Evolutionary conservation across 2,797 vertebrate species (phyloP).

Genomic region (Sebastes taczanowskii): DNA sequence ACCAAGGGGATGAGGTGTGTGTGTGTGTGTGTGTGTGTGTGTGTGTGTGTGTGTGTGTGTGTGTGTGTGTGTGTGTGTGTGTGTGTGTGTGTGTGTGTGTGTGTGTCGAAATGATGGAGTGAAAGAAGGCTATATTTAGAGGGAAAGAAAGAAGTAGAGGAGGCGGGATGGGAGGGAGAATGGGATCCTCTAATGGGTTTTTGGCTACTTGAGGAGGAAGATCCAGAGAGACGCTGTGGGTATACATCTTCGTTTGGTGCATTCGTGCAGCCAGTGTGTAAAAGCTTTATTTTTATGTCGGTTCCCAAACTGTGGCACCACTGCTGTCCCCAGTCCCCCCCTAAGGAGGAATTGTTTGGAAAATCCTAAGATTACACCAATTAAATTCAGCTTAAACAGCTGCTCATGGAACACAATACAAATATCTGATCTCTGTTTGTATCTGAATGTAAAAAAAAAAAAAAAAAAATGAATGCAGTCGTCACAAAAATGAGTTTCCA

Average conservation of each 20-base stretch:
- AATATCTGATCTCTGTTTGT: neutral
- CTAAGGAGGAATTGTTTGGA: neutral
- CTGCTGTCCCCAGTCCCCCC: neutral
- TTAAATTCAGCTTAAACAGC: slow-evolving; percentile 8
- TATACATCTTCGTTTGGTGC: neutral
- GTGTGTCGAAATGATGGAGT: slow-evolving; percentile 10
- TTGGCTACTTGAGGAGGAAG: slow-evolving; percentile 11
- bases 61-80: too few relatives aligned
- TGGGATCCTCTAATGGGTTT: slow-evolving; percentile 17
- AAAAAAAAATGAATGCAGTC: neutral
- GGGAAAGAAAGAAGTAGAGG: neutral
- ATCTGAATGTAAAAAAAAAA: neutral
- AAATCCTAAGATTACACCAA: slow-evolving; percentile 9
- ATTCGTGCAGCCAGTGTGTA: neutral
- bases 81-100: neutral
- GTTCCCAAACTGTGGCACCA: neutral
- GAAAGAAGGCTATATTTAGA: slow-evolving; percentile 44
- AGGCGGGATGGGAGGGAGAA: neutral
- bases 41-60: neutral
- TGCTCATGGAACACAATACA: neutral
- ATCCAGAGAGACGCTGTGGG: neutral
- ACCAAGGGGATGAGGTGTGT: slow-evolving; percentile 1
- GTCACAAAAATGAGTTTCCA: neutral
- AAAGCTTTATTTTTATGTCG: slow-evolving; percentile 2
- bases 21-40: neutral